Base-by-base conservation (phyloP, 1,140 invertebrate genomes). In the Akabosia matsudoensis region DNA sequence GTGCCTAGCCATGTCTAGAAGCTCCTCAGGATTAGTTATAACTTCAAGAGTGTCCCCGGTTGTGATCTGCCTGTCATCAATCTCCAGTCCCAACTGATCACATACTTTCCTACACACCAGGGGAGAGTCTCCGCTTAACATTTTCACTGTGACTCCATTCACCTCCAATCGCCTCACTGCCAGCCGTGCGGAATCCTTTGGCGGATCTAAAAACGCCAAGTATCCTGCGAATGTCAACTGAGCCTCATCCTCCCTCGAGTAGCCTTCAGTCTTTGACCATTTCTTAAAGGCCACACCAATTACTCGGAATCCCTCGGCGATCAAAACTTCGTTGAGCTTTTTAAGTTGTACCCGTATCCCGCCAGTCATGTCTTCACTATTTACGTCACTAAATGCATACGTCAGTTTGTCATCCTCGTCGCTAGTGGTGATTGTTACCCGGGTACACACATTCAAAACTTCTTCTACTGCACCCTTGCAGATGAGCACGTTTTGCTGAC, bases 381-480 rank as follows among this genome's bases (percentile, higher is more conserved):
- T 22, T n/a, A 56, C 54, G 22, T 56, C 54, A 56, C 54, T 10
- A 3, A 16, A 24, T 13, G 22, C 4, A 56, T 3, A 22, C 22
- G 14, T 10, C 22, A 24, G n/a, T 56, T 24, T 56, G n/a, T n/a
- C n/a, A n/a, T n/a, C 54, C 54, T 3, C 22, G n/a, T 56, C n/a
- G 3, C 24, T 22, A 56, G 22, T 3, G 54, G 24, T 56, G 37
- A 45, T 45, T n/a, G 18, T 45, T 45, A 76, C 24, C n/a, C 30
- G 26, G 3, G 70, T 70, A 33, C 76, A 77, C 26, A 64, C n/a
- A n/a, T 37, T 26, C 2, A 77, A 24, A 30, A 67, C 73, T 70
- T 77, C 76, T 7, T 77, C 76, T 3, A 71, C 70, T 16, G 76
- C 72, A 26, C 76, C 76, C 31, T 77, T 77, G 54, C 34, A 61